A percentile compares a stretch with the other conserved stretches of the same genome.
These are phyloP conservation scores for Thamnaconus septentrionalis DNA, from an alignment of 2,113 vertebrate genomes.

Conservation along the genomic window DNA sequence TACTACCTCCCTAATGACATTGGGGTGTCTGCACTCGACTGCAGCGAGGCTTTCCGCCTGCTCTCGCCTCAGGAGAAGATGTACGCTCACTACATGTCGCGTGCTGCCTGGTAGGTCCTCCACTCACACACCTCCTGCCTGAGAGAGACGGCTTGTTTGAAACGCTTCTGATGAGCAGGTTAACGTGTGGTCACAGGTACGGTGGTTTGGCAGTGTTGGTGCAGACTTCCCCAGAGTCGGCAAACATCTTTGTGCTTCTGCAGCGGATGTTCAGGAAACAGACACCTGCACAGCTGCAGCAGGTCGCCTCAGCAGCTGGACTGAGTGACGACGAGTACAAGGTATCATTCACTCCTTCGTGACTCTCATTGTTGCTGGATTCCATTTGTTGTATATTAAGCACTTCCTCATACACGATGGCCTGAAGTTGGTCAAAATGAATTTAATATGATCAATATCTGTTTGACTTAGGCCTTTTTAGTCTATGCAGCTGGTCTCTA, in stretches of 20 bases:
- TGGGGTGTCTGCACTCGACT: constrained; percentile 84
- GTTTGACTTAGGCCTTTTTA: constrained; percentile 81
- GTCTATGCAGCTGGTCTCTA: constrained; percentile 89
- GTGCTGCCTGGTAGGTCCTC: constrained; percentile 81
- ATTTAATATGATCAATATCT: not conserved
- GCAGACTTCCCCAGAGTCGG: constrained; percentile 89
- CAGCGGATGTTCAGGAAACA: constrained; percentile 85
- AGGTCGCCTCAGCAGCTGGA: constrained; percentile 76
- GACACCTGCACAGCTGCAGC: constrained; percentile 75
- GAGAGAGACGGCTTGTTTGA: not conserved
- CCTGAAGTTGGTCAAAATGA: not conserved
- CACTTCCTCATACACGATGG: not conserved
- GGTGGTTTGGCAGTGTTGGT: constrained; percentile 86
- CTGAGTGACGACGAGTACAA: constrained; percentile 85
- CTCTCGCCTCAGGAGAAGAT: constrained; percentile 83
- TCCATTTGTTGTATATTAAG: not conserved
- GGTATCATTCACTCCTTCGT: constrained; percentile 60
- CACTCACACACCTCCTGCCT: not conserved
- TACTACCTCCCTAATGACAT: constrained; percentile 90
- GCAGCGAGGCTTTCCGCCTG: constrained; percentile 83
- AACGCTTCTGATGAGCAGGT: not conserved
- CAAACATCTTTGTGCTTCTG: constrained; percentile 84
- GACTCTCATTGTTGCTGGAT: not conserved
- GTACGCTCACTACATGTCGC: constrained; percentile 86
- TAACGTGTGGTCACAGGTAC: constrained; percentile 70